These are phyloP conservation scores for Danaus plexippus DNA, from an alignment of 1,140 invertebrate genomes.

Conservation along the genomic window DNA sequence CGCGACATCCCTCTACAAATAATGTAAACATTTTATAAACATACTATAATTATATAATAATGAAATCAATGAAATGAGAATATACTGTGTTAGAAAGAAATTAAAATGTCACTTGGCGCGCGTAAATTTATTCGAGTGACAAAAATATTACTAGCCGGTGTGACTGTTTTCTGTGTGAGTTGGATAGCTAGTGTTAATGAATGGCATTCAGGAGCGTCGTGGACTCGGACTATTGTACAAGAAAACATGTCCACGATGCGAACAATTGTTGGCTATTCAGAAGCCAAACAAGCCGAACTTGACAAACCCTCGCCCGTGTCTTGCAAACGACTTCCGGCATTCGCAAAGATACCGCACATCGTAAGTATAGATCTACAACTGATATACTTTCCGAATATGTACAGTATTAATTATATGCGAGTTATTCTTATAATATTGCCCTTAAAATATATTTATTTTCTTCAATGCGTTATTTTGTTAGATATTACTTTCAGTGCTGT, in stretches of 20 bases:
- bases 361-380: constrained; percentile 31
- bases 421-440: too few species aligned
- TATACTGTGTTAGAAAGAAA: constrained; percentile 12
- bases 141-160: constrained; percentile 51
- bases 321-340: constrained; percentile 47
- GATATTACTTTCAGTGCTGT: too few species aligned
- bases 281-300: constrained; percentile 53
- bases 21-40: not conserved
- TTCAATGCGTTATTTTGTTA: too few species aligned
- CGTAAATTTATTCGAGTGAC: constrained; percentile 46
- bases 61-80: too few species aligned
- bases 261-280: constrained; percentile 63
- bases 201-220: constrained; percentile 43
- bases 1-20: constrained; percentile 6
- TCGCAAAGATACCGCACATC: constrained; percentile 42
- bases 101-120: constrained; percentile 27
- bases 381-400: too few species aligned
- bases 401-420: too few species aligned
- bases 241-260: constrained; percentile 45
- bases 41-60: not conserved
- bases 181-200: constrained; percentile 56
- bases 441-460: too few species aligned
- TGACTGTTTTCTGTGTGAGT: constrained; percentile 53
- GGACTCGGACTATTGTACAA: constrained; percentile 12
- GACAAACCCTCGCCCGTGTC: constrained; percentile 49